Conservation (phyloP, 2,113 vertebrate genomes). For the Apistogramma diplotaenia region DNA sequence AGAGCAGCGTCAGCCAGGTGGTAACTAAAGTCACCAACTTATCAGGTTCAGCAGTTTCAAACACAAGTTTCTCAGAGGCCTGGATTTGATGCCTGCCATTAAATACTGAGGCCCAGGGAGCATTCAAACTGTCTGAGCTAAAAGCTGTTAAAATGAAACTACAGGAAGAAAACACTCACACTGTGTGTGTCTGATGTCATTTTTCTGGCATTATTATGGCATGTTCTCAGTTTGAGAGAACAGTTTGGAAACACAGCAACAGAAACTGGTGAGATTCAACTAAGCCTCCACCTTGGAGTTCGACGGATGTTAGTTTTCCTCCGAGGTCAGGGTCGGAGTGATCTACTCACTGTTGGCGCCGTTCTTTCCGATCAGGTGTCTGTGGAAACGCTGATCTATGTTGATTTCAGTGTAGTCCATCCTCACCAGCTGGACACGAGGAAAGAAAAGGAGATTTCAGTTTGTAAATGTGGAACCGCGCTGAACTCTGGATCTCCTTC, state of each 20-base stretch:
- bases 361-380: constrained; percentile 82
- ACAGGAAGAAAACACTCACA: background rate
- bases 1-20: background rate
- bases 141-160: background rate
- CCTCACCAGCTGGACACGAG: constrained; percentile 71
- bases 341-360: constrained; percentile 78
- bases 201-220: background rate
- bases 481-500: background rate
- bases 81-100: background rate
- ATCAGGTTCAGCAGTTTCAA: background rate
- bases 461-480: background rate
- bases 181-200: background rate
- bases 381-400: constrained; percentile 81
- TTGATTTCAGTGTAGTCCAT: constrained; percentile 84
- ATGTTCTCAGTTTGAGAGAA: background rate
- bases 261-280: background rate
- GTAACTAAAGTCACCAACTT: background rate
- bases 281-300: background rate
- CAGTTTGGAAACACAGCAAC: background rate
- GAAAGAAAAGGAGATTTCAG: background rate
- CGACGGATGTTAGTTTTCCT: background rate
- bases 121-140: background rate
- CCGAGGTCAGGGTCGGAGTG: background rate
- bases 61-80: background rate
- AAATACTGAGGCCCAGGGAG: background rate